Base-by-base conservation (phyloP, 2,888 invertebrate species). In the Drosophila atripex region DNA sequence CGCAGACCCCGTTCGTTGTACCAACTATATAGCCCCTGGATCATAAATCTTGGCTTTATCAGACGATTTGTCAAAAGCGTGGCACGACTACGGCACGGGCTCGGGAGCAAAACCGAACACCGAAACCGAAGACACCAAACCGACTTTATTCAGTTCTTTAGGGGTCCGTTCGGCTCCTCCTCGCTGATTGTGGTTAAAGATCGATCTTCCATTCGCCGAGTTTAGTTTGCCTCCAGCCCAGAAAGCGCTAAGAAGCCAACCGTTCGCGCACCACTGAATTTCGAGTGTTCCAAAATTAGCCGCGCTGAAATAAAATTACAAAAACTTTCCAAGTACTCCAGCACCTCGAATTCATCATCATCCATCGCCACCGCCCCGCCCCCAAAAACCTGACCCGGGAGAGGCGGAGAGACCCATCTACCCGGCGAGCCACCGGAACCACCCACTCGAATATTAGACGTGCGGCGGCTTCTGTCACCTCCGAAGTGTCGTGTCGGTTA, bases 11-110 rank as follows among this genome's bases (percentile, higher is more conserved):
- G 1, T 32, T 50, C n/a, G 6, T 35, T 35, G 35, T 23, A 39
- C 47, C 41, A 61, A 61, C 61, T 50, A 57, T 35, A 54, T 58
- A 39, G 50, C 53, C 16, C 68, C 28, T 18, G 39, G 70, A 47
- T 43, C 70, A 87, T 83, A 83, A 83, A 87, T 83, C 86, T 87
- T 73, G 43, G 65, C 79, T 65, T 85, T 85, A 78, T 87, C 86
- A 73, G 83, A 46, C 75, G 86, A 83, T 87, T 87, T 83, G 88
- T 83, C 88, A 83, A 82, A 87, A 85, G 80, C 76, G 80, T 82
- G 77, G 75, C 79, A 65, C 55, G 58, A 65, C 78, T 69, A 66
- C 55, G 63, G 51, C 39, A 63, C 50, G 47, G 45, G 30, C 49
- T 16, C 32, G 35, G 38, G 18, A 18, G 43, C 43, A 23, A n/a